Percentiles rank a stretch among this genome's conserved stretches.
Conservation (phyloP, 2,888 invertebrate species). For the Panorpa germanica region DNA sequence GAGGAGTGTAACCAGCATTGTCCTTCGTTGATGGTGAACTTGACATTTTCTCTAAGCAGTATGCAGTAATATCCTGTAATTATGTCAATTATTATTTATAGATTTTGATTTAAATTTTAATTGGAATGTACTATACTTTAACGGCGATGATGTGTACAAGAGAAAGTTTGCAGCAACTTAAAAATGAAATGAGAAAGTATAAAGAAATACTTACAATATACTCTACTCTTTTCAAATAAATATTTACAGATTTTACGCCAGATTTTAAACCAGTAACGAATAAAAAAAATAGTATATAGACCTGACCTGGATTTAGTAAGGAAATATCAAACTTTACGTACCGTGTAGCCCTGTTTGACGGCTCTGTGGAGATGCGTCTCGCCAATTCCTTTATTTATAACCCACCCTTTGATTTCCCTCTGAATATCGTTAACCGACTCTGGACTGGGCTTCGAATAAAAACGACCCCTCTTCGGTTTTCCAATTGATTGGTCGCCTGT, state of each 20-base stretch:
- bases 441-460: slow-evolving; percentile 29
- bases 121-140: slow-evolving; percentile 1
- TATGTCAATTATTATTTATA: slow-evolving; percentile 10
- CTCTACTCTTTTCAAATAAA: not conserved
- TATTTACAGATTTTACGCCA: not conserved
- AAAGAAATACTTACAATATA: slow-evolving; percentile 5
- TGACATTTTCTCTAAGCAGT: slow-evolving; percentile 72
- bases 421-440: slow-evolving; percentile 54
- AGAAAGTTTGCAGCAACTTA: not conserved
- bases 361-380: slow-evolving; percentile 86
- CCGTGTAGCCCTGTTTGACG: slow-evolving; percentile 73
- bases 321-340: slow-evolving; percentile 25
- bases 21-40: slow-evolving; percentile 73
- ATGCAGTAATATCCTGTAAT: slow-evolving; percentile 68
- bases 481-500: slow-evolving; percentile 21
- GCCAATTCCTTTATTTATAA: slow-evolving; percentile 84
- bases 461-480: slow-evolving; percentile 6
- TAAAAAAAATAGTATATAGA: slow-evolving; percentile 4
- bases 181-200: slow-evolving; percentile 3
- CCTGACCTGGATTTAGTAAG: slow-evolving; percentile 11
- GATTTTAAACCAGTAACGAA: not conserved
- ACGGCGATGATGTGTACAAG: slow-evolving; percentile 2
- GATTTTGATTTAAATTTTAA: slow-evolving; percentile 3
- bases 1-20: slow-evolving; percentile 82
- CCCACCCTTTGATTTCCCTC: slow-evolving; percentile 76